phyloP scores from a whole-genome alignment of 2,113 vertebrate species.

The Gymnorhina tibicen region DNA sequence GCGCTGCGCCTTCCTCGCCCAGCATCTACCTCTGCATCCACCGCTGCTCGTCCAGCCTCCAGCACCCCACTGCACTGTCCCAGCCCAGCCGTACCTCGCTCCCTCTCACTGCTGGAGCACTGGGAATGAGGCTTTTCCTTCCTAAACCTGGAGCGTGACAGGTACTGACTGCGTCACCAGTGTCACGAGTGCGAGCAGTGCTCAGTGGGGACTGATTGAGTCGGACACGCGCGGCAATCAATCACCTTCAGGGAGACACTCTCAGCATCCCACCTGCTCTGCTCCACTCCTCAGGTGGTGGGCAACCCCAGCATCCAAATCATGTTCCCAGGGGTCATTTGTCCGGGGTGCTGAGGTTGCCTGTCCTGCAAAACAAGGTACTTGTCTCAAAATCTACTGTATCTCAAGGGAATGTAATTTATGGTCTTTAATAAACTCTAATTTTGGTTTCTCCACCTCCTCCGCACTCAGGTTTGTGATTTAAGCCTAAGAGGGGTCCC shows the following conservation, averaged over 20 bases:
- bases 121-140: background rate
- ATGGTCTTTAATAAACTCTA: constrained; percentile 35
- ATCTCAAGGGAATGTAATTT: constrained; percentile 40
- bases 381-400: background rate
- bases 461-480: accelerated
- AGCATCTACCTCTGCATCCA: background rate
- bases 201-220: background rate
- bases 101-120: background rate
- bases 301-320: background rate
- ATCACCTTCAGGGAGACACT: background rate
- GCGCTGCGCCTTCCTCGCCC: constrained; percentile 18
- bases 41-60: background rate
- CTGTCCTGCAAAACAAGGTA: background rate
- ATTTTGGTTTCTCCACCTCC: background rate
- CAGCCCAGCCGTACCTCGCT: background rate
- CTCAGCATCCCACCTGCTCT: background rate
- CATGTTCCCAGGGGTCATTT: accelerated
- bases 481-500: background rate
- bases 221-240: background rate
- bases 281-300: background rate
- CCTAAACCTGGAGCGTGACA: background rate
- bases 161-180: accelerated
- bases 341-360: accelerated
- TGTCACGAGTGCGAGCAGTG: background rate
- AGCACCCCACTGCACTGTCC: background rate